Base-by-base conservation (phyloP, 1,140 invertebrate species). In the Trichogramma pretiosum region DNA sequence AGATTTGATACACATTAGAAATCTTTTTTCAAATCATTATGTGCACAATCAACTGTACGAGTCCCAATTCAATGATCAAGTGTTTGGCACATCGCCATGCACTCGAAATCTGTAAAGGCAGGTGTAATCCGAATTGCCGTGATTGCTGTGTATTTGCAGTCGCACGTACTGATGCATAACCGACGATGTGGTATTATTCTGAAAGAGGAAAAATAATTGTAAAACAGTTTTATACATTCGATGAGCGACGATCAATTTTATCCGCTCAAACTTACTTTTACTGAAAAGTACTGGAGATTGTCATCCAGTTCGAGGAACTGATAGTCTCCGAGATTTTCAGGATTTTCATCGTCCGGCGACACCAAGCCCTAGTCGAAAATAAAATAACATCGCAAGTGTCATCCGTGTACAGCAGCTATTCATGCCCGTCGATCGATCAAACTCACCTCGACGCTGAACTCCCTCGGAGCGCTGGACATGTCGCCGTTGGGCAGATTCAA, bases 61-160 rank as follows among this genome's bases (percentile, higher is more conserved):
- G n/a, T n/a, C n/a, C n/a, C n/a, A n/a, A n/a, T n/a, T n/a, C n/a
- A n/a, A n/a, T n/a, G n/a, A n/a, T n/a, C n/a, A n/a, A n/a, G n/a
- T n/a, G n/a, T n/a, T n/a, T 22, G 45, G 44, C 3, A 47, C 32
- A 13, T 72, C 78, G 7, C 96, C 96, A 72, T 99, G 96, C 26
- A 99, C 92, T 53, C 96, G 76, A 69, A 99, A 96, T 61, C 96
- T 78, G 64, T 99, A 99, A 3, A 99, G 72, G 68, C 96, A 99
- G 0, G 96, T 99, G 65, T 94, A 98, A 9, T 90, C 83, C 8
- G 85, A 76, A 67, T 95, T 88, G 9, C 96, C 96, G 68, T 98
- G 89, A 77, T 99, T 99, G 51, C 84, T 89, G 54, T 86, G 79
- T 39, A 99, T 85, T 55, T 83, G 76, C 18, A 99, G 68, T 68